phyloP scores from a whole-genome alignment of 2,888 invertebrate species.

The Halictus quadricinctus region DNA sequence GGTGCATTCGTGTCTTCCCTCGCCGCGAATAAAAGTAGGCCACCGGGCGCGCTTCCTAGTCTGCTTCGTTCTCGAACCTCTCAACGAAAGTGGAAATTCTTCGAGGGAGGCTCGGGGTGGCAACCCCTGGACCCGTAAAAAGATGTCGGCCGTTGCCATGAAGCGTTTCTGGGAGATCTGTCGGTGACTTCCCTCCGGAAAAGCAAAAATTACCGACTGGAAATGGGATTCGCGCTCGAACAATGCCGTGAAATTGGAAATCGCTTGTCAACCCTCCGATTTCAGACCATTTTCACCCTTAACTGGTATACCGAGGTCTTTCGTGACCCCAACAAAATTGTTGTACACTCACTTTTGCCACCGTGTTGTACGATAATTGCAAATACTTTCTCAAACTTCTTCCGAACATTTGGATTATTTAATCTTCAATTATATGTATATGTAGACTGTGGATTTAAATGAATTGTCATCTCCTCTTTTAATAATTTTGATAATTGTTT shows the following conservation, averaged over 20 bases:
- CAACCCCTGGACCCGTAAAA: slow-evolving; percentile 12
- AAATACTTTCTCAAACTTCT: no score
- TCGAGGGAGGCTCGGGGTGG: slow-evolving; percentile 2
- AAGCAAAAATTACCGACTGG: slow-evolving; percentile 15
- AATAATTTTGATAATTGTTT: background rate
- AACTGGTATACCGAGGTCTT: background rate
- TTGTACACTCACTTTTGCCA: no score
- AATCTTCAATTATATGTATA: no score
- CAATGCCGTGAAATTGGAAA: background rate
- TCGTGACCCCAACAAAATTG: background rate
- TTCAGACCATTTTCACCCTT: background rate
- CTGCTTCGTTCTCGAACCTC: slow-evolving; percentile 41
- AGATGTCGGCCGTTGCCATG: slow-evolving; percentile 8
- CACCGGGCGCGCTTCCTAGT: slow-evolving; percentile 33
- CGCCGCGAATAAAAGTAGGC: slow-evolving; percentile 49
- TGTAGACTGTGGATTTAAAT: no score
- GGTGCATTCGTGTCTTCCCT: slow-evolving; percentile 39
- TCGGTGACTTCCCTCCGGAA: background rate
- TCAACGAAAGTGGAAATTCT: slow-evolving; percentile 58
- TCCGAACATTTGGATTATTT: no score
- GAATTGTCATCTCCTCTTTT: background rate
- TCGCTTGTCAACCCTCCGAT: background rate
- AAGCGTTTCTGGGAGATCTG: background rate
- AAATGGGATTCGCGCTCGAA: background rate
- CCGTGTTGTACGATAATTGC: no score